These are phyloP conservation scores for Chitala chitala DNA, from an alignment of 2,113 vertebrate species.

Conservation along the genomic window DNA sequence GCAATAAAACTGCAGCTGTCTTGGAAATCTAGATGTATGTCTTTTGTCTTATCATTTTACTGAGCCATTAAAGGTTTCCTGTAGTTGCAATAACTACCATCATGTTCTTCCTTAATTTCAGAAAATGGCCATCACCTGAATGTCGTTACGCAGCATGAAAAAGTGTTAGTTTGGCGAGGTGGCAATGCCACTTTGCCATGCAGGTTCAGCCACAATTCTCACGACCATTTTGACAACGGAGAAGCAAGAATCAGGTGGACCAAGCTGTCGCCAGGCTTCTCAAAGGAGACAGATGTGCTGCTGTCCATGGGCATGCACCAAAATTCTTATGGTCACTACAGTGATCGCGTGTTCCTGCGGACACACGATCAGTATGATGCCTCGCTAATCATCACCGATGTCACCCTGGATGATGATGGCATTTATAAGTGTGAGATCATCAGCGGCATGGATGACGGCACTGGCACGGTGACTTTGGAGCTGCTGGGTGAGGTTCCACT, in stretches of 20 bases:
- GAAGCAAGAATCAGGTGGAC: slow-evolving; percentile 84
- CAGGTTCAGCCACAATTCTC: slow-evolving; percentile 56
- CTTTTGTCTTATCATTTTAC: too few relatives aligned
- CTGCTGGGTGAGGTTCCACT: slow-evolving; percentile 63
- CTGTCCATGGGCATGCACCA: slow-evolving; percentile 82
- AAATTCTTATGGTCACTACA: slow-evolving; percentile 72
- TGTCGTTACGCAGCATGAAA: slow-evolving; percentile 67
- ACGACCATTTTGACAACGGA: slow-evolving; percentile 45
- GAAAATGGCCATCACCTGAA: slow-evolving; percentile 62
- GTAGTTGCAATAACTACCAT: neutral
- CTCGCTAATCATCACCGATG: slow-evolving; percentile 70
- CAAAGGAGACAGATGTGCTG: slow-evolving; percentile 75
- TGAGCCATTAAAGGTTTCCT: too few relatives aligned
- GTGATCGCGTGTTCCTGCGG: slow-evolving; percentile 66
- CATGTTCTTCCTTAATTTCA: slow-evolving; percentile 41
- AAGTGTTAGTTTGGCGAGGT: slow-evolving; percentile 66
- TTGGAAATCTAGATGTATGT: too few relatives aligned
- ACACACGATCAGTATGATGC: slow-evolving; percentile 66
- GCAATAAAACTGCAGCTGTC: too few relatives aligned
- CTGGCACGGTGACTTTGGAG: slow-evolving; percentile 67
- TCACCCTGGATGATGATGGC: slow-evolving; percentile 75
- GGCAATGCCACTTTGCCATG: slow-evolving; percentile 84
- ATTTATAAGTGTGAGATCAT: slow-evolving; percentile 84
- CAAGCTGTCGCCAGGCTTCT: slow-evolving; percentile 76
- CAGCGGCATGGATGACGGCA: slow-evolving; percentile 73